These are phyloP conservation scores for Clistopyga incitator DNA, from an alignment of 2,888 invertebrate genomes.

Conservation along the genomic window DNA sequence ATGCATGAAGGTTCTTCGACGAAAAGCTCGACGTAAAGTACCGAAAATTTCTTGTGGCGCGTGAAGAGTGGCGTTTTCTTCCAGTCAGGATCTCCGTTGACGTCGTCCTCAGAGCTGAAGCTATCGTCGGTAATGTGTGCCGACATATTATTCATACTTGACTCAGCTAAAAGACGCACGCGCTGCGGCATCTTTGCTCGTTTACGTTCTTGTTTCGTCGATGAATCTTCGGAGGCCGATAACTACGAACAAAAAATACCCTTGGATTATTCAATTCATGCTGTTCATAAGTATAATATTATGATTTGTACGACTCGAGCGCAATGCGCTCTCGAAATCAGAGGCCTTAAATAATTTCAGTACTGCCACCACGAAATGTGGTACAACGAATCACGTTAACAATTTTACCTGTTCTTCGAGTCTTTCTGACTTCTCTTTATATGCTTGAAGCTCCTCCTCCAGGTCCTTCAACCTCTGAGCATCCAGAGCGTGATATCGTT, in stretches of 20 bases:
- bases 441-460: conserved; percentile 73
- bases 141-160: neutral
- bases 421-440: conserved; percentile 71
- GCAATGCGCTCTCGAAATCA: no score
- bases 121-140: conserved; percentile 73
- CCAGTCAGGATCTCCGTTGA: conserved; percentile 89
- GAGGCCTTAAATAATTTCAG: neutral
- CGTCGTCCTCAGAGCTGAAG: conserved; percentile 82
- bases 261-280: neutral
- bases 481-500: conserved; percentile 54
- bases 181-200: conserved; percentile 6
- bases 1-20: neutral
- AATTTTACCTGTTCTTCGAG: conserved; percentile 65
- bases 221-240: neutral
- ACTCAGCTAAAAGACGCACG: neutral
- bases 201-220: conserved; percentile 19
- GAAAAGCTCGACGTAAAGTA: conserved; percentile 59
- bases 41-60: conserved; percentile 80
- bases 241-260: conserved; percentile 22
- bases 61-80: conserved; percentile 88
- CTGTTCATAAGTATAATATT: no score
- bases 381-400: neutral
- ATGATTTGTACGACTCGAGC: no score
- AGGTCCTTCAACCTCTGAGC: conserved; percentile 55
- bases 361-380: neutral